Percentiles rank a stretch among this genome's conserved stretches.
These are phyloP conservation scores for Dinomys branickii DNA, from an alignment of 2,113 vertebrate genomes.

Conservation along the genomic window DNA sequence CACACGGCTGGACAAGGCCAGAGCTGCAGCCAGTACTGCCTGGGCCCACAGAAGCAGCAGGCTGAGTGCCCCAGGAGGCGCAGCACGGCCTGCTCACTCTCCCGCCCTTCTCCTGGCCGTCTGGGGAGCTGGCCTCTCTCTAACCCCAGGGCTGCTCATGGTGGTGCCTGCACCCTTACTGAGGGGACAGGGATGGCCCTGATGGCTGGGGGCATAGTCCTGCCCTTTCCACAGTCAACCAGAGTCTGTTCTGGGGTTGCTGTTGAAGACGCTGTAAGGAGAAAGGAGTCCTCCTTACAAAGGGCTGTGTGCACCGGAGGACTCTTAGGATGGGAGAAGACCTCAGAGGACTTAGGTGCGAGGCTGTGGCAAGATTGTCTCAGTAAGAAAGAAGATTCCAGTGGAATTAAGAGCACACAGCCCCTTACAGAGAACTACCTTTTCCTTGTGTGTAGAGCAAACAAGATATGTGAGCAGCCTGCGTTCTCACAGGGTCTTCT, in stretches of 20 bases:
- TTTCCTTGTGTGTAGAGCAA: neutral
- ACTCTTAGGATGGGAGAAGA: neutral
- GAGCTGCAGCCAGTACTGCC: neutral
- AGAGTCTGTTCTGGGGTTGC: neutral
- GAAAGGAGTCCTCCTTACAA: neutral
- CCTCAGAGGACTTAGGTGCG: neutral
- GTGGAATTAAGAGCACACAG: neutral
- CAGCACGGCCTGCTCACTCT: accelerated
- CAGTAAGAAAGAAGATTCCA: neutral
- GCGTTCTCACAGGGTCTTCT: neutral
- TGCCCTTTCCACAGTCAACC: neutral
- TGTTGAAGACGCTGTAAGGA: neutral
- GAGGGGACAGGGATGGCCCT: neutral
- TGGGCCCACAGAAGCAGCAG: neutral
- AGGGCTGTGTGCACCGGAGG: accelerated
- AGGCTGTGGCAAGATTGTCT: neutral
- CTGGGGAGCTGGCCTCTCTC: neutral
- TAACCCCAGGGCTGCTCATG: neutral
- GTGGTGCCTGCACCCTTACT: neutral
- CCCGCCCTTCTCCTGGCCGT: too few species aligned
- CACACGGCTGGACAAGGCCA: neutral
- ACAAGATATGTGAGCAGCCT: neutral
- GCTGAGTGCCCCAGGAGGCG: neutral
- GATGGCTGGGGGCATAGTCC: neutral
- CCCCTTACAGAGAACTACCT: accelerated